phyloP scores from a whole-genome alignment of 2,797 vertebrate genomes.

The Anguilla megastoma region DNA sequence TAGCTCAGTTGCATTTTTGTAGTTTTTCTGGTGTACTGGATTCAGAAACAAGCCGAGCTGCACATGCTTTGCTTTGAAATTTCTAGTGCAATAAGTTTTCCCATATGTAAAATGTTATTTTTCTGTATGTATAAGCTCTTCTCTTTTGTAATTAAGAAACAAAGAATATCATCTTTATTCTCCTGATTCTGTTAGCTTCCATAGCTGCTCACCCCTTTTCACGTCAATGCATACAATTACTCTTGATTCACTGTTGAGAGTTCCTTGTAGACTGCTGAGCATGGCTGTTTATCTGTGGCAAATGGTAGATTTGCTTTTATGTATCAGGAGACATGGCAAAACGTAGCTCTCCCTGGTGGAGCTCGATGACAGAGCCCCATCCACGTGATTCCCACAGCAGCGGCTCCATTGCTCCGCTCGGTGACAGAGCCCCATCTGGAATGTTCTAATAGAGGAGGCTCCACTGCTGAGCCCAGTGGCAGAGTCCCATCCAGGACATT shows the following conservation, averaged over 20 bases:
- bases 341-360: neutral
- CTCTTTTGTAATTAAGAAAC: neutral
- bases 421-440: constrained; percentile 25
- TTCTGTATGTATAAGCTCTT: neutral
- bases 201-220: neutral
- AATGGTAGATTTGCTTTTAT: neutral
- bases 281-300: neutral
- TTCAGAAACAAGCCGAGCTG: neutral
- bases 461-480: constrained; percentile 25
- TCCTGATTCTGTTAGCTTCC: neutral
- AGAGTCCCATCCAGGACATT: neutral
- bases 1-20: neutral
- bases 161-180: neutral
- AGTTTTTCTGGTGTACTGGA: neutral
- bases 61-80: constrained; percentile 1
- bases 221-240: neutral
- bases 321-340: neutral
- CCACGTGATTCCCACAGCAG: neutral
- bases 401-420: constrained; percentile 24
- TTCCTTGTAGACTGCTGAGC: neutral
- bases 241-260: neutral
- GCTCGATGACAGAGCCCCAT: constrained; percentile 32
- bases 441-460: neutral
- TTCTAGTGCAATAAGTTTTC: constrained; percentile 11
- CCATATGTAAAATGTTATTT: neutral